Percentiles rank a stretch among this genome's conserved stretches.
phyloP scores from a whole-genome alignment of 2,797 vertebrate genomes.

The Spondyliosoma cantharus region DNA sequence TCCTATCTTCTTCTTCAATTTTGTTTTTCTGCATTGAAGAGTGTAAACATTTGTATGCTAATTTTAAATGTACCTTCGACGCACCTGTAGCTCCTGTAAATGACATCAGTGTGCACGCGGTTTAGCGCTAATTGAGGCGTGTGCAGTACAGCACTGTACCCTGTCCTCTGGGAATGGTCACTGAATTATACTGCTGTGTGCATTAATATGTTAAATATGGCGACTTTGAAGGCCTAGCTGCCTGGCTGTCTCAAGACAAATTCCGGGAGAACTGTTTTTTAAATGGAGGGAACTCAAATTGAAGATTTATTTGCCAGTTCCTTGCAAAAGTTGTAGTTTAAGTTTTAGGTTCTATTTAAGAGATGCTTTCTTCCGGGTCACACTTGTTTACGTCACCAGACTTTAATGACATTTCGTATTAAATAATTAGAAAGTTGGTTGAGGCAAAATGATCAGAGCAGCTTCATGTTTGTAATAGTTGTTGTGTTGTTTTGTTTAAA shows the following conservation, averaged over 20 bases:
- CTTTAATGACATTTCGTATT: not conserved
- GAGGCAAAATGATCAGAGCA: slow-evolving; percentile 7
- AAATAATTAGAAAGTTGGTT: not conserved
- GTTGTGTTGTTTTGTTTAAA: not conserved
- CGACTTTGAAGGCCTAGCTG: slow-evolving; percentile 16
- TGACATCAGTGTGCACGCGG: slow-evolving; percentile 38
- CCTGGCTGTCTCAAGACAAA: slow-evolving; percentile 22
- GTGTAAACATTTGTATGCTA: not conserved
- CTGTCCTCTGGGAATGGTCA: slow-evolving; percentile 29
- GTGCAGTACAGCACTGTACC: slow-evolving; percentile 15
- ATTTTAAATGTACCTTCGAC: slow-evolving; percentile 16
- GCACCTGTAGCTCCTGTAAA: slow-evolving; percentile 59
- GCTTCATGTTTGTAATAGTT: too few relatives aligned
- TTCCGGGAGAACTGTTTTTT: not conserved
- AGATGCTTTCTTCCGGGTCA: not conserved
- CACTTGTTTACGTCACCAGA: not conserved
- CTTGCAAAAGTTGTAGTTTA: not conserved
- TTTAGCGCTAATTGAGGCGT: slow-evolving; percentile 49
- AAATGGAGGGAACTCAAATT: not conserved
- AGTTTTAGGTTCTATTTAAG: not conserved
- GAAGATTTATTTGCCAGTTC: not conserved
- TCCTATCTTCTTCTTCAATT: slow-evolving; percentile 14
- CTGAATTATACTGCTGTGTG: slow-evolving; percentile 42
- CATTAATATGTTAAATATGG: slow-evolving; percentile 38
- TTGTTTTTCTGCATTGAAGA: not conserved